Conservation (phyloP, 2,113 vertebrate species). For the Eublepharis macularius region DNA sequence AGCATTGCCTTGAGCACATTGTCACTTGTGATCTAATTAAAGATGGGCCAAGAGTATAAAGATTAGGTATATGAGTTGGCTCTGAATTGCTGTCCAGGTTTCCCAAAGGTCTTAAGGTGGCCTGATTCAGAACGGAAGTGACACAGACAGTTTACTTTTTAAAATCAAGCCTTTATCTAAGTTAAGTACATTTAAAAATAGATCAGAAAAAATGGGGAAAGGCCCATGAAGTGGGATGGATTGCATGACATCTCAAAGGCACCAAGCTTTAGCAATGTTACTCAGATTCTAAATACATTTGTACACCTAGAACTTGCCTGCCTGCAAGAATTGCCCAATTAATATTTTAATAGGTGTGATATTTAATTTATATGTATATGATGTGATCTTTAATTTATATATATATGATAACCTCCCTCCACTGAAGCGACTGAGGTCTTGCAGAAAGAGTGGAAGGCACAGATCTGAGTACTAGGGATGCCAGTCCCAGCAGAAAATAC, state of each 20-base stretch:
- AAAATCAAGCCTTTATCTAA: background rate
- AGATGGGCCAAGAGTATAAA: slow-evolving; percentile 26
- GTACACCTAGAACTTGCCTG: background rate
- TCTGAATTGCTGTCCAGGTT: slow-evolving; percentile 9
- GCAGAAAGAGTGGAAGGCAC: no score
- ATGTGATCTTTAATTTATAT: no score
- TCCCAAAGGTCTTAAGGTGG: slow-evolving; percentile 28
- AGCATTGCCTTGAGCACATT: slow-evolving; percentile 53
- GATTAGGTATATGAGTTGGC: slow-evolving; percentile 6
- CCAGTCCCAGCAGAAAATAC: no score
- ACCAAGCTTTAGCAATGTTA: slow-evolving; percentile 5
- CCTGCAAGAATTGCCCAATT: no score
- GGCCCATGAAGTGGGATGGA: slow-evolving; percentile 11
- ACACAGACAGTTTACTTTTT: slow-evolving; percentile 13
- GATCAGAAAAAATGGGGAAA: slow-evolving; percentile 1
- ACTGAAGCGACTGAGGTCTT: no score
- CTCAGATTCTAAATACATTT: background rate
- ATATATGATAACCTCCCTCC: no score
- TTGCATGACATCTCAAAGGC: slow-evolving; percentile 36
- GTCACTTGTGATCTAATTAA: slow-evolving; percentile 51
- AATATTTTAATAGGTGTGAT: no score
- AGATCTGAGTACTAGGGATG: no score
- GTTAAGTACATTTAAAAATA: slow-evolving; percentile 12
- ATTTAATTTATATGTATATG: no score
- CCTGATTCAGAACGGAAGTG: slow-evolving; percentile 33